Conservation (phyloP, 2,797 vertebrate species). For the Gymnothorax javanicus region DNA sequence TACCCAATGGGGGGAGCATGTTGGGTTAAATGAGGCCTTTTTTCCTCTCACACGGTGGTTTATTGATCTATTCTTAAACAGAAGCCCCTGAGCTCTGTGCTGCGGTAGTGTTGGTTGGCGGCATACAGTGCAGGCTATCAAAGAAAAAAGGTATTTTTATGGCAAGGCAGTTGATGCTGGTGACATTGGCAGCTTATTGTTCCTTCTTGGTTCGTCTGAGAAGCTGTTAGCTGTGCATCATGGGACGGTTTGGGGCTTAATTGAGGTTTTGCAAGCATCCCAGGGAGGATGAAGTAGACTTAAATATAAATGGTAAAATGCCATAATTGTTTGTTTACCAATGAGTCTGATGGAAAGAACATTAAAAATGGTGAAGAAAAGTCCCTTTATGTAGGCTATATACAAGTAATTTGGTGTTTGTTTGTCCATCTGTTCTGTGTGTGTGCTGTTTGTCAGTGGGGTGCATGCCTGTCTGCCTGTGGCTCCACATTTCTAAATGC, state of each 20-base stretch:
- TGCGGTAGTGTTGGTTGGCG: background rate
- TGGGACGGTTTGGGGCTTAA: conserved; percentile 3
- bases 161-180: background rate
- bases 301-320: background rate
- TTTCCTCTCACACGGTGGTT: background rate
- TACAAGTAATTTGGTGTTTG: conserved; percentile 5
- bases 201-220: background rate
- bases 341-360: background rate
- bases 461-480: conserved; percentile 41
- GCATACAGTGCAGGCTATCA: background rate
- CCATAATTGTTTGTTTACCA: background rate
- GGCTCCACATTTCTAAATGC: conserved; percentile 21
- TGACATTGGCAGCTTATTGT: background rate
- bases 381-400: conserved; percentile 13
- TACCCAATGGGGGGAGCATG: background rate
- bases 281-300: background rate
- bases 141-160: background rate
- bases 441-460: background rate
- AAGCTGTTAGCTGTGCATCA: conserved; percentile 6
- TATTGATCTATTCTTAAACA: background rate
- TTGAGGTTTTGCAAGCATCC: background rate
- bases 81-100: background rate
- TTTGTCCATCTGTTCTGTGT: background rate
- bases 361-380: background rate
- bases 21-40: background rate